Evolutionary conservation across 2,888 invertebrate species (phyloP), one percentile per base, ranked within the genome.

Genomic region (Muschampia plurimacula): DNA sequence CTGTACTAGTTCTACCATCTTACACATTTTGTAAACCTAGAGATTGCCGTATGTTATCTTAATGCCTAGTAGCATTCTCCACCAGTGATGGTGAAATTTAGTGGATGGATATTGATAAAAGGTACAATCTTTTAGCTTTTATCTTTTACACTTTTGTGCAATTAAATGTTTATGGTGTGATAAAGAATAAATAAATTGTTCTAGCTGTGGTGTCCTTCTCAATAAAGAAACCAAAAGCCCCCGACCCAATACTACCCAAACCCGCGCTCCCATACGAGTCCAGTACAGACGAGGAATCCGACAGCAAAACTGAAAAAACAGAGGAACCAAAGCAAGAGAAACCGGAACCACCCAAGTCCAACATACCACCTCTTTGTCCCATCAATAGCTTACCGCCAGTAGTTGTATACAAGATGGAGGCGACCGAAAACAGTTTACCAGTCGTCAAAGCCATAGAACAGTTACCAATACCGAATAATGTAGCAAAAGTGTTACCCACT

Each of bases 151-250:
- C 1, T 22, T 22, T 22, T 22, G 22, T 22, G 22, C 22, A 22
- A 1, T 22, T 22, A 22, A 22, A 22, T 22, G 22, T 22, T 22
- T 22, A 22, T 22, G 22, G 22, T 22, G 22, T 22, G 1, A 22
- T 22, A 22, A 22, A 22, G 22, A 22, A 22, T 22, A 22, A 22
- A 22, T 22, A 22, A 22, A 67, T 67, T 72, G 36, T 60, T 59
- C 32, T 12, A 96, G 97, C 95, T 10, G 96, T 97, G 0, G 97
- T 98, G 0, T 97, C 97, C 74, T 98, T 98, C 86, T 98, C 97
- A 0, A 97, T 98, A 59, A 97, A 97, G 82, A 98, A 98, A 84
- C 93, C 96, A 0, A 97, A 97, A 84, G 98, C 97, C 73, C 96
- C 96, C 0, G 96, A 96, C 65, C 91, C 95, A 0, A 92, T 95